Base-by-base conservation (phyloP, 2,113 vertebrate genomes). In the Gambusia holbrooki region DNA sequence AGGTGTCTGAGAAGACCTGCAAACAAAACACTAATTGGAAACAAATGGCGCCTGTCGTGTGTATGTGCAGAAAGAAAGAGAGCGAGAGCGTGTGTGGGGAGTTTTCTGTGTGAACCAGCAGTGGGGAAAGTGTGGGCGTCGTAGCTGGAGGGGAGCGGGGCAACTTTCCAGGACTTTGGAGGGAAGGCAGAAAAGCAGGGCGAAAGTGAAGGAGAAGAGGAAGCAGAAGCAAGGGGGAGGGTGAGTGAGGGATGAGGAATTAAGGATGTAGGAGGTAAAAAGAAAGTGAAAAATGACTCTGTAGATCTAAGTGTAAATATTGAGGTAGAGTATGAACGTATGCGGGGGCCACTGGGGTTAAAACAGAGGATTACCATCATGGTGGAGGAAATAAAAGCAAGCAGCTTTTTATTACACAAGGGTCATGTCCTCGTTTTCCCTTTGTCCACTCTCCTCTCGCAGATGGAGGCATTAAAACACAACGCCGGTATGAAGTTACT, bases 71-170 rank as follows among this genome's bases (percentile, higher is more conserved):
- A 37, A 9, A 10, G 35, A 37, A 10, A 37, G 35, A 10, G 35
- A 37, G 35, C 11, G 69, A 72, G 71, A 51, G 17, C 33, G 61
- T 35, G 13, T 40, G 64, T 35, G 58, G 29, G 27, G 63, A 35
- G 60, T 73, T 77, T 37, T 67, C 28, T 77, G 69, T 83, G 81
- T 80, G 84, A 86, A 78, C 69, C 7, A 62, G 77, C 70, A 27
- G 74, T 81, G 84, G 87, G 87, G 80, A 88, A 90, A 74, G 73
- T 68, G 84, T 76, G 85, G 90, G 90, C 19, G 79, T 79, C 62
- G 0, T 12, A 62, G 72, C 73, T 81, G 9, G 42, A 77, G 76
- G 79, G 30, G 83, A 89, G 79, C 22, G 30, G 79, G 74, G 73
- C 72, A 64, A 12, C 78, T 84, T 87, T 89, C 81, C 79, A 80